These are phyloP conservation scores for Otolemur crassicaudatus DNA, from an alignment of 2,797 vertebrate species.

Conservation along the genomic window DNA sequence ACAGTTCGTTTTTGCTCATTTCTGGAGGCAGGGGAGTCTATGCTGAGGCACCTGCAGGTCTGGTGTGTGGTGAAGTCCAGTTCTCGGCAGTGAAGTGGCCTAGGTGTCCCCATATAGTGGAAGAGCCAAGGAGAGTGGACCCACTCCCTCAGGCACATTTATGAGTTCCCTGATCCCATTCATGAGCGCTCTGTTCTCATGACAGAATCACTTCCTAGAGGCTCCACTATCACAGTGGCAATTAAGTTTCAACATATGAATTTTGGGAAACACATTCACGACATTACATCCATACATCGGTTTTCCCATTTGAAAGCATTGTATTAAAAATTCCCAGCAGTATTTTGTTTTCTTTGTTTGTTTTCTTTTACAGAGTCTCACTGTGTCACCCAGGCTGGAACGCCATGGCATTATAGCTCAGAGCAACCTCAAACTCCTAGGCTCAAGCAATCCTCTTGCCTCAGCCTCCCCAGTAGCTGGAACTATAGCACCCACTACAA, in stretches of 20 bases:
- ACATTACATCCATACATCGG: background rate
- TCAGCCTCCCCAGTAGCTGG: no score
- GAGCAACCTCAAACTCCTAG: no score
- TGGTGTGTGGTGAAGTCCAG: background rate
- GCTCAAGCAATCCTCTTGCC: no score
- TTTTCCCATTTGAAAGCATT: background rate
- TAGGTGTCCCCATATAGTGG: background rate
- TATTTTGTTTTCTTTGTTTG: background rate
- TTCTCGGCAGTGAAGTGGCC: no score
- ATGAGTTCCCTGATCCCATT: no score
- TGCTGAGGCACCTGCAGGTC: background rate
- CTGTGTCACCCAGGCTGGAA: no score
- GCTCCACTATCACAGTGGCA: background rate
- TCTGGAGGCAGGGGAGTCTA: background rate
- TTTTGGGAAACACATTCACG: background rate
- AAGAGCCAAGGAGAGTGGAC: no score
- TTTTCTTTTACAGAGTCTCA: no score
- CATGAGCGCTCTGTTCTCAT: background rate
- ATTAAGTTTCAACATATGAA: background rate
- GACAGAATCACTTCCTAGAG: background rate
- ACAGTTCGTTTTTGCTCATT: fast-evolving
- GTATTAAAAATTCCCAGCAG: background rate
- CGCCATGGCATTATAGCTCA: no score
- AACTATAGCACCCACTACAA: no score
- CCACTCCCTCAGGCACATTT: no score